Evolutionary conservation across 2,888 invertebrate genomes (phyloP).

Genomic region (Odontocerum albicorne): DNA sequence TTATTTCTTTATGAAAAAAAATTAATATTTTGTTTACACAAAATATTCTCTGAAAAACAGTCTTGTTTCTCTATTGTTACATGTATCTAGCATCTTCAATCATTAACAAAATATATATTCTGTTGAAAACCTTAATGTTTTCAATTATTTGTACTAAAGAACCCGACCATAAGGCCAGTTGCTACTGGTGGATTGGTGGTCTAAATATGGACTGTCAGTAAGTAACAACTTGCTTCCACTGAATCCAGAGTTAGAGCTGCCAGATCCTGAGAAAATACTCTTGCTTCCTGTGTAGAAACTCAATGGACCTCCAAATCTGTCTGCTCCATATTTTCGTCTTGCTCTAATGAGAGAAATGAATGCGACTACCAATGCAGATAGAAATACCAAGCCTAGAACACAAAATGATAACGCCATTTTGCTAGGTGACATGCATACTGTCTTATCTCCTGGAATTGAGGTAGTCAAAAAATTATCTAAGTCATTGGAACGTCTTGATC

Average conservation of each 20-base stretch:
- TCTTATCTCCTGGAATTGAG: conserved; percentile 58
- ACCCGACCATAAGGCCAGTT: conserved; percentile 58
- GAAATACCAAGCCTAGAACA: conserved; percentile 69
- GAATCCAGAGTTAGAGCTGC: conserved; percentile 61
- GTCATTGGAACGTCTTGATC: conserved; percentile 31
- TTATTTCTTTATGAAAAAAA: too few species aligned
- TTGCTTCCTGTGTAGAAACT: conserved; percentile 62
- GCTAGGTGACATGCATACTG: conserved; percentile 73
- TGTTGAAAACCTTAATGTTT: not conserved
- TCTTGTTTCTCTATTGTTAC: too few species aligned
- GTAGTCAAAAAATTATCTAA: conserved; percentile 27
- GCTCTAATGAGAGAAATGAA: conserved; percentile 67
- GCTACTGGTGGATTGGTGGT: conserved; percentile 58
- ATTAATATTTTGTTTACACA: too few species aligned
- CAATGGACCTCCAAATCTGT: conserved; percentile 55
- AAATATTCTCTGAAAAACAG: too few species aligned
- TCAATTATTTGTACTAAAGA: conserved; percentile 37
- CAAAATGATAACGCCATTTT: conserved; percentile 77
- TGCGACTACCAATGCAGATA: conserved; percentile 70
- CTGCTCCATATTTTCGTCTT: conserved; percentile 54
- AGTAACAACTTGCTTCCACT: conserved; percentile 62
- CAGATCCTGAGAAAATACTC: conserved; percentile 63
- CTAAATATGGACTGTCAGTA: conserved; percentile 63
- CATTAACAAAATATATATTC: too few species aligned
- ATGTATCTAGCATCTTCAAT: too few species aligned